Evolutionary conservation across 2,113 vertebrate genomes (phyloP), one percentile per base, ranked within the genome.

Genomic region (Halcyon senegalensis): DNA sequence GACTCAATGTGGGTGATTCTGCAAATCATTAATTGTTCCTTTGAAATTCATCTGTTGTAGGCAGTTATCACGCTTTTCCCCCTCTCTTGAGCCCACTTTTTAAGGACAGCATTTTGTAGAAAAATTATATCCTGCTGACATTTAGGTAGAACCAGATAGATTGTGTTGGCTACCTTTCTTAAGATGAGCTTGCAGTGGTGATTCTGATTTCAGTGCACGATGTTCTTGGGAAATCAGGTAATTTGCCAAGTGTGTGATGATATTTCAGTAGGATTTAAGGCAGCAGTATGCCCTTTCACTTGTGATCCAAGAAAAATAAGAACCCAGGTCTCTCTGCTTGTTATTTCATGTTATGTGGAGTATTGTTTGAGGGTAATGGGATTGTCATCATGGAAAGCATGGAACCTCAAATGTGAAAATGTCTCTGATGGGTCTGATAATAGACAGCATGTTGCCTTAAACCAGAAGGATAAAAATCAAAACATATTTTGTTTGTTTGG

Each of bases 261-360:
- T 74, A 28, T 84, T 87, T 91, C 63, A 23, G 16, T 43, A 70
- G 48, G 20, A 56, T 56, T 86, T 84, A 69, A 39, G 39, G 17
- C 17, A 60, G n/a, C 28, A 20, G 43, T 92, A 3, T 66, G 43
- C n/a, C 16, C 25, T 83, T 96, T 95, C 85, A 87, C 76, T 82
- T 94, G 87, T 94, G 83, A 91, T 79, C 37, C 63, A 93, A 93
- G 82, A 73, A 74, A 62, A 89, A 30, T 64, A 91, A 87, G 81
- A 92, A 88, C 53, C 78, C 72, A 83, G 44, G n/a, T 94, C 70
- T 94, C 64, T 90, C 28, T 82, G 58, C 31, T 81, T 86, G 9
- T 85, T 85, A 44, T 83, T 68, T 90, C 7, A 13, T 6, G 16
- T 84, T n/a, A 7, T 37, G 48, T 80, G 70, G 53, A 79, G 89